phyloP scores from a whole-genome alignment of 1,140 invertebrate species.

The Drosophila fuyamai region DNA sequence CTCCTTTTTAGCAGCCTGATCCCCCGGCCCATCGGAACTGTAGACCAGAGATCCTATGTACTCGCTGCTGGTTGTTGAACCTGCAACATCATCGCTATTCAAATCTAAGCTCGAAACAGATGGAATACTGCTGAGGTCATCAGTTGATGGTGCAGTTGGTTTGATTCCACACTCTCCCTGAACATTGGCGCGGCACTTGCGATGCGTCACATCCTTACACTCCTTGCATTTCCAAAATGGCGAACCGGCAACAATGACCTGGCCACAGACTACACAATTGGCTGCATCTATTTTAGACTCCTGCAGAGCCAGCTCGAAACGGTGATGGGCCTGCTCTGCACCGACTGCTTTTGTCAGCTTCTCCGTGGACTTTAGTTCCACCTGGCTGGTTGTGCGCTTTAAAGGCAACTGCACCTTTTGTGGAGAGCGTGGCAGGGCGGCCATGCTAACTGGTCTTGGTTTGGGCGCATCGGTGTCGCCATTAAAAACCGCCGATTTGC shows the following conservation, averaged over 20 bases:
- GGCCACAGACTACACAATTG: slow-evolving; percentile 60
- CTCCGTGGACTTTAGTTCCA: slow-evolving; percentile 37
- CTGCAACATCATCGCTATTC: slow-evolving; percentile 27
- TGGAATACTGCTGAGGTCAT: slow-evolving; percentile 26
- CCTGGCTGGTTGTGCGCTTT: slow-evolving; percentile 61
- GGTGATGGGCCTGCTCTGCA: slow-evolving; percentile 53
- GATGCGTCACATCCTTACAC: slow-evolving; percentile 70
- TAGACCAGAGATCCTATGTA: slow-evolving; percentile 68
- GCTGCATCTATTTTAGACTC: slow-evolving; percentile 36
- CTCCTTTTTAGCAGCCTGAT: slow-evolving; percentile 6
- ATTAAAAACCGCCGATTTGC: slow-evolving; percentile 21
- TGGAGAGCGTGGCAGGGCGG: slow-evolving; percentile 52
- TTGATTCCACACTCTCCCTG: slow-evolving; percentile 55
- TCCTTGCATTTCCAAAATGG: slow-evolving; percentile 81
- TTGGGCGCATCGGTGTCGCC: slow-evolving; percentile 30
- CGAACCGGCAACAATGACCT: slow-evolving; percentile 59
- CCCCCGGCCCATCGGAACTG: slow-evolving; percentile 20
- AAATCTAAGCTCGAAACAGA: slow-evolving; percentile 46
- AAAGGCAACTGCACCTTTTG: slow-evolving; percentile 38
- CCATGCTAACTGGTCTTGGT: slow-evolving; percentile 56
- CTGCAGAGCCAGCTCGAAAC: slow-evolving; percentile 76
- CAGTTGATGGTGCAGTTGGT: slow-evolving; percentile 18
- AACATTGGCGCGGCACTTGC: slow-evolving; percentile 71
- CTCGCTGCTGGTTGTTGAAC: slow-evolving; percentile 15
- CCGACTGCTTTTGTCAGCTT: background rate